Base-by-base conservation (phyloP, 1,140 invertebrate species). In the Atta cephalotes region DNA sequence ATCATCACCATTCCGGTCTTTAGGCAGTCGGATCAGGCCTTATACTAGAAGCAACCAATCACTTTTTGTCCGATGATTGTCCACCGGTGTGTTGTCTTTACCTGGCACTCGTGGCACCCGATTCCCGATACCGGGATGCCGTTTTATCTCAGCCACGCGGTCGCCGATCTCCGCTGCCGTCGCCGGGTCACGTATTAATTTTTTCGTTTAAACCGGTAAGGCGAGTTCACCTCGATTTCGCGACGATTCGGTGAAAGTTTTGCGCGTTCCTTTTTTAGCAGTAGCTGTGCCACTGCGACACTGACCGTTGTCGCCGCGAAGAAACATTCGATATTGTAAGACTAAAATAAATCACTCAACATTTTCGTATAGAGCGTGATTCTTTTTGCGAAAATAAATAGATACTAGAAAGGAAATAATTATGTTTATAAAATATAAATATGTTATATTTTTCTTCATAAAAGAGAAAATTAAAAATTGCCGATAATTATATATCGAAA, bases 131-230 rank as follows among this genome's bases (percentile, higher is more conserved):
- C 77, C 80, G 51, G 85, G 85, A 65, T 60, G 76, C 60, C 72
- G 85, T 68, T 65, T 72, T 86, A 87, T 87, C 87, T 60, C 78
- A 65, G 78, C 85, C 85, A 79, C 88, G 68, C 88, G 79, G 86
- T 65, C 85, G 79, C 74, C 79, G 88, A 90, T 89, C 89, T 87
- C 49, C 49, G 60, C 49, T 21, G 71, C 51, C 72, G 79, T n/a
- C 72, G 85, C 58, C 87, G 87, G 91, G 91, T 92, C 91, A 91
- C 90, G 90, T 92, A 92, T 92, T 89, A 91, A 92, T 90, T 92
- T 92, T 92, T 92, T 90, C 91, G 90, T 87, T 79, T 66, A 60
- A 92, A 92, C 91, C 89, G 91, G 91, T 92, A 91, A 88, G 85
- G 88, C 88, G 74, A 88, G 87, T 90, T 89, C 90, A 89, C 87